A percentile compares a stretch with the other conserved stretches of the same genome.
phyloP scores from a whole-genome alignment of 2,113 vertebrate species.

The Sinocyclocheilus rhinocerous region DNA sequence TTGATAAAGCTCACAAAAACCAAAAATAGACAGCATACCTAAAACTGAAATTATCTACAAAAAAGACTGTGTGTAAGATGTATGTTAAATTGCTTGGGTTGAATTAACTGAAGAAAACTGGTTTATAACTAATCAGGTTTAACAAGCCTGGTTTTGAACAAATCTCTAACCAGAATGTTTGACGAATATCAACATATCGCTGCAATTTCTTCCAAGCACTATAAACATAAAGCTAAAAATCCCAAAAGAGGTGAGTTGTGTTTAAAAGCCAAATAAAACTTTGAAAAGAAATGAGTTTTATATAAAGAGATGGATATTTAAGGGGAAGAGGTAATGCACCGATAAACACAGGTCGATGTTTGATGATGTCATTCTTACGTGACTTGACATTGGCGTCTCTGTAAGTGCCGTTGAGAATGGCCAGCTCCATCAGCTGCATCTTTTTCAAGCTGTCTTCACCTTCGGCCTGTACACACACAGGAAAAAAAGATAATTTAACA shows the following conservation, averaged over 20 bases:
- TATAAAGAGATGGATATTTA: neutral
- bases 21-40: neutral
- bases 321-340: slow-evolving; percentile 24
- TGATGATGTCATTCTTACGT: slow-evolving; percentile 84
- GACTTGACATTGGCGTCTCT: slow-evolving; percentile 99
- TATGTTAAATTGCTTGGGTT: too few relatives aligned
- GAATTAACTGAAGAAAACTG: too few relatives aligned
- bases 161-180: neutral
- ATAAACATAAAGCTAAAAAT: too few relatives aligned
- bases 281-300: too few relatives aligned
- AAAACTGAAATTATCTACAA: too few relatives aligned
- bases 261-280: too few relatives aligned
- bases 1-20: neutral
- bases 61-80: too few relatives aligned
- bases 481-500: neutral
- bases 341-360: slow-evolving; percentile 28
- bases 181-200: neutral
- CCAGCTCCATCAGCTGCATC: slow-evolving; percentile 71
- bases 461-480: slow-evolving; percentile 82
- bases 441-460: slow-evolving; percentile 99
- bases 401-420: slow-evolving; percentile 98
- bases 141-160: neutral
- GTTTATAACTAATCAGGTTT: too few relatives aligned
- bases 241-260: too few relatives aligned
- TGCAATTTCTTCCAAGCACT: too few relatives aligned